These are phyloP conservation scores for Datnioides undecimradiatus DNA, from an alignment of 2,113 vertebrate genomes.

Conservation along the genomic window DNA sequence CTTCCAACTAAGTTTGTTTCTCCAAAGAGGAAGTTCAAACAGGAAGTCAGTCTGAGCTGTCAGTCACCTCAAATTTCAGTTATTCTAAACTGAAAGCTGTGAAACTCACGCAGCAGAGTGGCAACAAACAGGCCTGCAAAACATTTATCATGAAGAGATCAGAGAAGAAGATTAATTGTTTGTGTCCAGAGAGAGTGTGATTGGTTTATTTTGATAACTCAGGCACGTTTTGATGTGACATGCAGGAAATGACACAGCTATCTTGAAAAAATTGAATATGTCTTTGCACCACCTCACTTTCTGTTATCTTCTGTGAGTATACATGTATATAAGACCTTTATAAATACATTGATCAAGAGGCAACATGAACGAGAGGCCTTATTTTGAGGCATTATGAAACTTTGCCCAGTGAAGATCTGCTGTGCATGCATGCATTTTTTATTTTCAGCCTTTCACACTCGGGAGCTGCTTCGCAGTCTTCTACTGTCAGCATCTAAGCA, in stretches of 20 bases:
- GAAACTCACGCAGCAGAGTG: not conserved
- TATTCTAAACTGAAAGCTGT: constrained; percentile 31
- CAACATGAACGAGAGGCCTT: not conserved
- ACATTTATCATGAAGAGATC: not conserved
- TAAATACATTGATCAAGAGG: not conserved
- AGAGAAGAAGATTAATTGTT: not conserved
- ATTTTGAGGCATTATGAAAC: constrained; percentile 2
- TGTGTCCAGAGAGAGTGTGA: not conserved
- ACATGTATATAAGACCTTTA: not conserved
- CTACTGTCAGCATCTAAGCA: constrained; percentile 16
- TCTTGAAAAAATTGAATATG: not conserved
- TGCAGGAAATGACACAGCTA: constrained; percentile 10
- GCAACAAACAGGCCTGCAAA: not conserved
- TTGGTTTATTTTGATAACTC: not conserved
- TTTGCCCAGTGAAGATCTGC: not conserved
- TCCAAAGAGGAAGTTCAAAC: constrained; percentile 81
- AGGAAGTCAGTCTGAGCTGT: constrained; percentile 79
- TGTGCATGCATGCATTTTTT: not conserved
- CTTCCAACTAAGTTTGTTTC: constrained; percentile 36
- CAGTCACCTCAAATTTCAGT: constrained; percentile 52
- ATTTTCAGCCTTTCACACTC: constrained; percentile 8
- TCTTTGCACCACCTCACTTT: not conserved
- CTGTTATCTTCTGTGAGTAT: not conserved
- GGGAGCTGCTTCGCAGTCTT: not conserved
- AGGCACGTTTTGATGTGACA: not conserved